A percentile compares a stretch with the other conserved stretches of the same genome.
These are phyloP conservation scores for Theropithecus gelada DNA, from an alignment of 2,113 vertebrate genomes.

Conservation along the genomic window DNA sequence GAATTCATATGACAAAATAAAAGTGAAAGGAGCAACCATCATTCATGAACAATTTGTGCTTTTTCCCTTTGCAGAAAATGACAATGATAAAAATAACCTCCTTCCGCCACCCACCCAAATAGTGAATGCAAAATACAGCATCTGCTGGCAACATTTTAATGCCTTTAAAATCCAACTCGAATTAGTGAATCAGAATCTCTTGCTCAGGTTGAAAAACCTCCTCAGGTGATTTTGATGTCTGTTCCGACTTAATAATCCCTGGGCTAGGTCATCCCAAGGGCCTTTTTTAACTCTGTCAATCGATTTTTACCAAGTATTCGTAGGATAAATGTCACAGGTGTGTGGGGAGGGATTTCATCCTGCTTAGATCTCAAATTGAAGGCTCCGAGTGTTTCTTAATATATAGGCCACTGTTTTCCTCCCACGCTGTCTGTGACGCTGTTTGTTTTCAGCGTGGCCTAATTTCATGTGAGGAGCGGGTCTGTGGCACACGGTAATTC, in stretches of 20 bases:
- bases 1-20: neutral
- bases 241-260: neutral
- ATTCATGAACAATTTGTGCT: neutral
- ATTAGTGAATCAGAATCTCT: slow-evolving; percentile 1
- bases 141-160: neutral
- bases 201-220: slow-evolving; percentile 24
- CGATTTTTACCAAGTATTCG: slow-evolving; percentile 33
- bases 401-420: neutral
- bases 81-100: neutral
- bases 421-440: rapidly evolving
- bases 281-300: slow-evolving; percentile 29
- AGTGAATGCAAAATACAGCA: neutral
- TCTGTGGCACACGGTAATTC: neutral
- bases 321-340: slow-evolving; percentile 35
- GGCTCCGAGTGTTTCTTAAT: neutral
- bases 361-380: slow-evolving; percentile 32
- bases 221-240: slow-evolving; percentile 54
- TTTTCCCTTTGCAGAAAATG: neutral
- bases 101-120: neutral
- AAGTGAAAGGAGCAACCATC: neutral
- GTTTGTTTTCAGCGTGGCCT: slow-evolving; percentile 12
- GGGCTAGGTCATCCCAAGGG: neutral
- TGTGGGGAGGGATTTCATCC: slow-evolving; percentile 17
- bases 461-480: neutral
- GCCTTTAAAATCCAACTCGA: neutral